These are phyloP conservation scores for Stigmatopora argus DNA, from an alignment of 2,113 vertebrate genomes.

Conservation along the genomic window DNA sequence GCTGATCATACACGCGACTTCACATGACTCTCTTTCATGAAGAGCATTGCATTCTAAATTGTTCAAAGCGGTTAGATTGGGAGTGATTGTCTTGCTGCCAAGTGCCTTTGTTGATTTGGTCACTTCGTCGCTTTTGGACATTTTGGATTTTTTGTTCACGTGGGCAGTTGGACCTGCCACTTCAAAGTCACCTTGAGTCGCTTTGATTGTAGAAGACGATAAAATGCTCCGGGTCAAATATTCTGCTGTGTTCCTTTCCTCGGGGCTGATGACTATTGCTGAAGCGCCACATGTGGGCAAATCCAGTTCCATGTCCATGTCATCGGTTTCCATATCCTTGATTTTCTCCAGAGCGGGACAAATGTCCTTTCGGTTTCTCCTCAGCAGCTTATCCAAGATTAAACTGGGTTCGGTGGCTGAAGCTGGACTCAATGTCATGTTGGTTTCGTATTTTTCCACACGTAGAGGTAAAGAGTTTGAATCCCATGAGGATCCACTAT, in stretches of 20 bases:
- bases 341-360: constrained; percentile 22
- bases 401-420: constrained; percentile 38
- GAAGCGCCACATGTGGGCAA: neutral
- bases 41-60: constrained; percentile 23
- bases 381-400: constrained; percentile 62
- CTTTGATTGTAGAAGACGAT: constrained; percentile 5
- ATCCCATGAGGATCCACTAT: constrained; percentile 14
- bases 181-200: constrained; percentile 3
- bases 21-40: constrained; percentile 28
- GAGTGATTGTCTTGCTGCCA: constrained; percentile 1
- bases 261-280: neutral
- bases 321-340: constrained; percentile 17
- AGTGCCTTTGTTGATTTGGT: constrained; percentile 12
- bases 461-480: constrained; percentile 7
- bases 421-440: constrained; percentile 4
- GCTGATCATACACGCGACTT: constrained; percentile 9
- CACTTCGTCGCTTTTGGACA: constrained; percentile 13
- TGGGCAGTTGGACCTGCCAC: constrained; percentile 14
- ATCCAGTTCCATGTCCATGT: constrained; percentile 2
- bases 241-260: constrained; percentile 7
- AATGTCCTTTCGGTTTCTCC: constrained; percentile 44
- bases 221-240: neutral
- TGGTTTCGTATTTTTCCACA: constrained; percentile 5
- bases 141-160: constrained; percentile 10
- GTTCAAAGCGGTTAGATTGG: constrained; percentile 1